Percentiles rank a stretch among this genome's conserved stretches.
Evolutionary conservation across 92 coral and sea anemone genomes (phyloP).

Genomic region (Pocillopora meandrina): DNA sequence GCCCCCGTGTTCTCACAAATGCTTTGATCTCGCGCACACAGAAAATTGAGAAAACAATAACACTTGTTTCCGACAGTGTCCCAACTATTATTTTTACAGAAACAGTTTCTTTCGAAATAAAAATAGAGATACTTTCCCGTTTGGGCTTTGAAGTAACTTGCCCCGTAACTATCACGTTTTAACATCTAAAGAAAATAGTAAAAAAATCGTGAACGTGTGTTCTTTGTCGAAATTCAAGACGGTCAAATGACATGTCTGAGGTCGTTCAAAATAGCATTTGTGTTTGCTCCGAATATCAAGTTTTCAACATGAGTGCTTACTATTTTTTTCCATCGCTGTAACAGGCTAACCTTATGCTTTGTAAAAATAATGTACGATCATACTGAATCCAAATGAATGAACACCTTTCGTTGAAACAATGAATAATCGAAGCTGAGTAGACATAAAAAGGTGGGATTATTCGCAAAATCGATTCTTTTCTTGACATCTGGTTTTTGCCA

Average conservation of each 20-base stretch:
- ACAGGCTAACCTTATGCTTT: constrained; percentile 13
- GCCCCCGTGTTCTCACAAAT: constrained; percentile 5
- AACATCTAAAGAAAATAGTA: constrained; percentile 57
- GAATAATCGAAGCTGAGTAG: neutral
- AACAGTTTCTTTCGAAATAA: neutral
- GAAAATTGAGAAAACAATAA: neutral
- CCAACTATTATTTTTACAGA: constrained; percentile 11
- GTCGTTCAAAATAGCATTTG: constrained; percentile 13
- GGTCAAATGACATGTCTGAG: constrained; percentile 30
- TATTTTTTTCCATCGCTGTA: constrained; percentile 13
- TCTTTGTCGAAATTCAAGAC: constrained; percentile 44
- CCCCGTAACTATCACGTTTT: constrained; percentile 24
- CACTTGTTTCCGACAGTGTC: constrained; percentile 34
- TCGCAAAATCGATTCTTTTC: constrained; percentile 8
- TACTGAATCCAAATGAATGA: neutral
- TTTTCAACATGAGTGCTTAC: constrained; percentile 22
- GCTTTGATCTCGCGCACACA: neutral
- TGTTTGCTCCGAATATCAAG: constrained; percentile 29
- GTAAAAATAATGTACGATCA: neutral
- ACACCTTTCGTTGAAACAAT: neutral
- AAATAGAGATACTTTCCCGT: neutral
- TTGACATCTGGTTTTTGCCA: constrained; percentile 50
- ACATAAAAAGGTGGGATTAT: neutral
- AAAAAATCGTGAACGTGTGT: constrained; percentile 31
- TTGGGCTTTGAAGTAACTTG: constrained; percentile 25